Evolutionary conservation across 2,797 vertebrate genomes (phyloP), one percentile per base, ranked within the genome.

Genomic region (Todus mexicanus): DNA sequence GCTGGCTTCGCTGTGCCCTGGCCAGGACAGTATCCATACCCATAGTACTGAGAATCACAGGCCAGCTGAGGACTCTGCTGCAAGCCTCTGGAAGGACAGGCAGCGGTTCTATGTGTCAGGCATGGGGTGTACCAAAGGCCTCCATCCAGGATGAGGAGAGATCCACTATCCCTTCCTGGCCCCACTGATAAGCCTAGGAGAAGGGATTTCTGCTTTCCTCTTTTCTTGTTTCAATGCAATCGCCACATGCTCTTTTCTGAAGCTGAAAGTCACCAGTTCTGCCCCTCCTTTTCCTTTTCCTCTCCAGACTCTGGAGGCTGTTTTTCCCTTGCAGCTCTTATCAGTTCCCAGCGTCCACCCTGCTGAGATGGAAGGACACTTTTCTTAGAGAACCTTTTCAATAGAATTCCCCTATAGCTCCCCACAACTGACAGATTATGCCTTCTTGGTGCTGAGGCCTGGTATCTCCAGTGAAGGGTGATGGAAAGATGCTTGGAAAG

Each of bases 231-330:
- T n/a, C 64, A 65, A 15, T 5, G 16, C 12, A 61, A 54, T 35
- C 31, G 59, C 14, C 26, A 51, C 9, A 16, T 10, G 2, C 12
- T 65, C 35, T 2, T 80, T 75, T 60, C 14, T 51, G 57, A 50
- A 89, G 35, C 53, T 37, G 20, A 89, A 77, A 90, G 64, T 50
- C 63, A 70, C 37, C 29, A 59, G 5, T 23, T 37, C 42, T 85
- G 81, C 35, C 65, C 50, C 54, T 94, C 87, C 92, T 89, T 94
- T 90, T 86, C 88, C 54, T 91, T 94, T 92, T 89, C 83, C 94
- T 93, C 72, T 38, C n/a, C 53, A 51, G 68, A 71, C 45, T 86
- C 60, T 1, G 2, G 56, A 82, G 68, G 25, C 1, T 87, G 74
- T 29, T 89, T 94, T 89, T 42, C 51, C 65, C 53, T 65, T 25